These are phyloP conservation scores for Stratiolaelaps scimitus DNA, from an alignment of 1,140 invertebrate genomes.

Conservation along the genomic window DNA sequence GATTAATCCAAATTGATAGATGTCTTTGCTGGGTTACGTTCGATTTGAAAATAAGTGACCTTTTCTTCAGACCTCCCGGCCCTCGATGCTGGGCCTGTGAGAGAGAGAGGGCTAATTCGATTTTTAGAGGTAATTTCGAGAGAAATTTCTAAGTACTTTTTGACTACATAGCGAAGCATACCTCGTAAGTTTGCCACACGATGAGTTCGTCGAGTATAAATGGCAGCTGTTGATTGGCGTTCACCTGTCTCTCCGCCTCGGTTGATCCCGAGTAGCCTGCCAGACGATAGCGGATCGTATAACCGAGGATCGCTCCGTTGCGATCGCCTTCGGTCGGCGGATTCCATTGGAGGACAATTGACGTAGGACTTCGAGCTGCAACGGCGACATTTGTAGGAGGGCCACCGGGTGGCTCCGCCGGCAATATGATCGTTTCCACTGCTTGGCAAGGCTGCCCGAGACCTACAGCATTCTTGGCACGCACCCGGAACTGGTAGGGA, in stretches of 20 bases:
- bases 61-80: too few species aligned
- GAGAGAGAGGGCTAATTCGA: too few species aligned
- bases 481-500: slow-evolving; percentile 87
- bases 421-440: slow-evolving; percentile 65
- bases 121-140: too few species aligned
- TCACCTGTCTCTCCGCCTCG: slow-evolving; percentile 68
- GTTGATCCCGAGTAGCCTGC: slow-evolving; percentile 63
- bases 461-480: slow-evolving; percentile 82
- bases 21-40: too few species aligned
- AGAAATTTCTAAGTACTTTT: too few species aligned
- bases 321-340: slow-evolving; percentile 42
- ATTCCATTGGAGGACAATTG: slow-evolving; percentile 89
- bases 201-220: slow-evolving; percentile 84
- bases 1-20: too few species aligned
- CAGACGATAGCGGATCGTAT: slow-evolving; percentile 75
- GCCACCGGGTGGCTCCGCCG: slow-evolving; percentile 57
- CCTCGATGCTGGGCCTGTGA: too few species aligned
- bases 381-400: slow-evolving; percentile 77
- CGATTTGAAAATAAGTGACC: too few species aligned
- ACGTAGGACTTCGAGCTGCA: slow-evolving; percentile 75
- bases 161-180: slow-evolving; percentile 44
- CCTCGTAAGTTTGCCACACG: slow-evolving; percentile 93
- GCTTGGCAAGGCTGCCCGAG: slow-evolving; percentile 77
- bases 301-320: slow-evolving; percentile 87
- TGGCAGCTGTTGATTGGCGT: slow-evolving; percentile 79